Conservation (phyloP, 2,113 vertebrate species). For the Caracal caracal region DNA sequence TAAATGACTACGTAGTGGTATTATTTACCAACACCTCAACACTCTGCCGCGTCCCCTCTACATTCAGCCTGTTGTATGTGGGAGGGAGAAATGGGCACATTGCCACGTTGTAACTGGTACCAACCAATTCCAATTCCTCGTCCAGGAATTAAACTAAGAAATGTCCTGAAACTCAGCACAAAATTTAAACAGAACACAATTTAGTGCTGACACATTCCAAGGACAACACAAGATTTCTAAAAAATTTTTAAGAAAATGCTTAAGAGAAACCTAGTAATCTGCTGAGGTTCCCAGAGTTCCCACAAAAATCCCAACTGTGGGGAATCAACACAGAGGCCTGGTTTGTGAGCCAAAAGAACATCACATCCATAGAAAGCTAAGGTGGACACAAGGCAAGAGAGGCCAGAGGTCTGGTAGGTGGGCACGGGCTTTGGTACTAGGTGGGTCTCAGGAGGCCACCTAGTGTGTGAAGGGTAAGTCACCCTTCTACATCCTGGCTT, state of each 20-base stretch:
- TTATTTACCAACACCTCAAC: background rate
- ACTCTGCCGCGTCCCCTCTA: background rate
- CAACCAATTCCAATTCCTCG: background rate
- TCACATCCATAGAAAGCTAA: background rate
- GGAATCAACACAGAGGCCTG: background rate
- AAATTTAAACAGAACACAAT: slow-evolving; percentile 2
- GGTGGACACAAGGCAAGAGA: background rate
- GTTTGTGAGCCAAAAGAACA: background rate
- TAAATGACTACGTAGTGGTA: background rate
- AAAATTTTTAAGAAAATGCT: slow-evolving; percentile 20
- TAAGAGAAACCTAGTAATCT: slow-evolving; percentile 1
- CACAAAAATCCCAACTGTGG: background rate
- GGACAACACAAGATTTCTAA: background rate
- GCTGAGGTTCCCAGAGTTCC: background rate
- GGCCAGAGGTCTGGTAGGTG: background rate
- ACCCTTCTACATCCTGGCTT: background rate
- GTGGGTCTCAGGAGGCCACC: background rate
- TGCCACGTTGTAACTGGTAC: background rate
- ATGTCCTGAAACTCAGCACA: background rate
- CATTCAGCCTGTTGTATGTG: background rate
- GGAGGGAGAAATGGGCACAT: background rate
- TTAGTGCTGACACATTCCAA: background rate
- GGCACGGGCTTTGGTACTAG: background rate
- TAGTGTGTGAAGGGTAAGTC: background rate
- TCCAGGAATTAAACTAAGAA: background rate